These are phyloP conservation scores for Octopus bimaculoides DNA, from an alignment of 1,140 invertebrate genomes.

Conservation along the genomic window DNA sequence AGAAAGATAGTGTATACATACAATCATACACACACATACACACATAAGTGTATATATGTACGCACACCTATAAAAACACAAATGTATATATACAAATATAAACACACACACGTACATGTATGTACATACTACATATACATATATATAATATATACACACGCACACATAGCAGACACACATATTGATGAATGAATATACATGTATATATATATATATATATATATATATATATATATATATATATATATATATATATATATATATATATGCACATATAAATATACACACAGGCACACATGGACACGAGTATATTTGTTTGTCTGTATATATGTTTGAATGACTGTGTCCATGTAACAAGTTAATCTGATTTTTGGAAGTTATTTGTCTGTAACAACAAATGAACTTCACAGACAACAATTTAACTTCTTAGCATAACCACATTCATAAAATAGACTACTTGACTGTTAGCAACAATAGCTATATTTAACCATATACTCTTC, in stretches of 20 bases:
- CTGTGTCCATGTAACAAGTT: not conserved
- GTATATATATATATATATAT: conserved; percentile 26
- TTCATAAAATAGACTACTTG: no score
- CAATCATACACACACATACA: not conserved
- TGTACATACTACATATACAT: no score
- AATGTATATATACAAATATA: not conserved
- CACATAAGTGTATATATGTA: not conserved
- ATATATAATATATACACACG: no score
- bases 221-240: conserved; percentile 30
- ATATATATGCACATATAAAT: conserved; percentile 17
- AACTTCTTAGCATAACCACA: no score
- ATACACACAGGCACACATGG: not conserved
- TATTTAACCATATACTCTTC: no score
- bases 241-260: conserved; percentile 27
- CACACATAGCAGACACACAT: no score
- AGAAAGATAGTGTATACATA: no score
- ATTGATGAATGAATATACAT: conserved; percentile 24
- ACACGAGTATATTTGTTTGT: not conserved
- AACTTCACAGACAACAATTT: no score
- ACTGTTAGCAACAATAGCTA: no score
- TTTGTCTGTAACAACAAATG: not conserved
- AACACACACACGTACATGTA: not conserved
- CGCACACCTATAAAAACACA: no score
- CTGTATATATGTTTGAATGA: not conserved
- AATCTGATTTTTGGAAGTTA: not conserved